Base-by-base conservation (phyloP, 2,797 vertebrate species). In the Bradypodion pumilum region DNA sequence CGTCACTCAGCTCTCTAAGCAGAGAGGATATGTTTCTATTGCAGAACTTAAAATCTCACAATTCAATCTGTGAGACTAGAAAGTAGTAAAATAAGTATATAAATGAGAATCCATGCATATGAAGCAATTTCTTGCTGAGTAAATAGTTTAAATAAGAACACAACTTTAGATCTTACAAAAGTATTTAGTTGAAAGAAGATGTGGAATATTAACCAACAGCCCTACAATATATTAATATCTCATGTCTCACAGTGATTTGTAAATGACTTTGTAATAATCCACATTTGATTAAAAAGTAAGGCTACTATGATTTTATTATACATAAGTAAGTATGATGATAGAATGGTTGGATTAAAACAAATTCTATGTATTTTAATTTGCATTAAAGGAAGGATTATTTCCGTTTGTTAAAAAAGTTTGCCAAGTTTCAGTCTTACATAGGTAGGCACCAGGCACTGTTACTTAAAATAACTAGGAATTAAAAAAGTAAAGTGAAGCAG, bases 31-130 rank as follows among this genome's bases (percentile, higher is more conserved):
- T 96, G 97, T 98, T 98, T 98, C 98, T 98, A 98, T 98, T 98
- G 97, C 96, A 97, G 97, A 98, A 97, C 97, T 97, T 98, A 98
- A 98, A 98, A 98, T 95, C 96, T 97, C 96, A 97, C 97, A 98
- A 98, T 98, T 98, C 98, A 98, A 97, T 95, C 97, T 96, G 96
- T 96, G 95, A 89, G 97, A 95, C 96, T 96, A 94, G 96, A 97
- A 96, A 96, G 96, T 97, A 95, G 95, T 95, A 97, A 97, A 96
- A 97, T 96, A 97, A 98, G 97, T 96, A 94, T 78, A 96, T 94
- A 91, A 94, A 95, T 92, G 94, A 95, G 96, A 95, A 95, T 95
- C 93, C 95, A 92, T 90, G 96, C 96, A 97, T 97, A 96, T 97
- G 97, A 97, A 98, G 97, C 93, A 97, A 96, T 91, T 93, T 89